These are phyloP conservation scores for Crematogaster levior DNA, from an alignment of 2,888 invertebrate species.

Conservation along the genomic window DNA sequence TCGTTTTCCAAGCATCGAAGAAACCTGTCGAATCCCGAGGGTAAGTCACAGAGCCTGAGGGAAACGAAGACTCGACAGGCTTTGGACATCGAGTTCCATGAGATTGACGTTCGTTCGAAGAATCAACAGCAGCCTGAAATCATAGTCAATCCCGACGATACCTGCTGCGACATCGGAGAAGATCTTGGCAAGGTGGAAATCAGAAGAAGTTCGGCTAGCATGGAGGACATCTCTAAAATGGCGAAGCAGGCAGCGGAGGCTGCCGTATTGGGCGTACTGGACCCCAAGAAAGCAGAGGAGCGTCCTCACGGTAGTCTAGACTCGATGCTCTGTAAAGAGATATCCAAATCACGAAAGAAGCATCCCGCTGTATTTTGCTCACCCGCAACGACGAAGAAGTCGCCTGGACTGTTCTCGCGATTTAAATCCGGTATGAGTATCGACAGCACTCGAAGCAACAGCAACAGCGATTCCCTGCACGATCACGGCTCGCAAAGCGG, in stretches of 20 bases:
- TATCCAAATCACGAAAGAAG: slow-evolving; percentile 75
- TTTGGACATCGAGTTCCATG: slow-evolving; percentile 76
- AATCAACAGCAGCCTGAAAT: slow-evolving; percentile 76
- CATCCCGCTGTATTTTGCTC: slow-evolving; percentile 70
- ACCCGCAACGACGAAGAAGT: slow-evolving; percentile 79
- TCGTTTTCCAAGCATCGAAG: slow-evolving; percentile 77
- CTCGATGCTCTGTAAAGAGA: slow-evolving; percentile 83
- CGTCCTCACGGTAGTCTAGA: slow-evolving; percentile 83
- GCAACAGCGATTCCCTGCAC: slow-evolving; percentile 82
- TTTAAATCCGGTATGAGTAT: slow-evolving; percentile 84
- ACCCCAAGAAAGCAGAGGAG: slow-evolving; percentile 80
- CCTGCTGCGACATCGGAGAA: slow-evolving; percentile 74
- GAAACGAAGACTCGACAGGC: slow-evolving; percentile 63
- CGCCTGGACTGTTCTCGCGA: slow-evolving; percentile 81
- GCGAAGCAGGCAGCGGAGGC: slow-evolving; percentile 80
- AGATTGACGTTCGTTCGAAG: slow-evolving; percentile 77
- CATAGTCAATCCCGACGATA: slow-evolving; percentile 74
- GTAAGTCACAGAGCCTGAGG: slow-evolving; percentile 72
- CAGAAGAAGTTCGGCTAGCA: slow-evolving; percentile 83
- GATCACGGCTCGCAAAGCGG: slow-evolving; percentile 79
- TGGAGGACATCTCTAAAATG: slow-evolving; percentile 85
- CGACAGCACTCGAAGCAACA: slow-evolving; percentile 81
- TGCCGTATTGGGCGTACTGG: slow-evolving; percentile 75
- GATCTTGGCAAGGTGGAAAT: slow-evolving; percentile 82
- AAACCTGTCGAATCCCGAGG: slow-evolving; percentile 82